Base-by-base conservation (phyloP, 2,113 vertebrate genomes). In the Pelvicachromis taeniatus region DNA sequence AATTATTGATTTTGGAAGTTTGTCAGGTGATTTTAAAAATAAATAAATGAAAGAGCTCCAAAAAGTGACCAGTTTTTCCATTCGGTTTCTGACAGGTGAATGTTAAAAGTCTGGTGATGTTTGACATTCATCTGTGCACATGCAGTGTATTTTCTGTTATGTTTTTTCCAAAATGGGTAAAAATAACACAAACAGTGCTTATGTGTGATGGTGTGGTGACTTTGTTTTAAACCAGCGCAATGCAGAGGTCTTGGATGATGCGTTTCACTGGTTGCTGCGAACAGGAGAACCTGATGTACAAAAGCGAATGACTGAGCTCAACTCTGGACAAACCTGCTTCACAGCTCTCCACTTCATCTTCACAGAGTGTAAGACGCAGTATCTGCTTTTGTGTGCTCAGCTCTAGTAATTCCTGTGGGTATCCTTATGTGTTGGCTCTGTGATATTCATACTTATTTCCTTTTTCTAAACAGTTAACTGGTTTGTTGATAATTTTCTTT, bases 361-460 rank as follows among this genome's bases (percentile, higher is more conserved):
- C 89, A 88, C 56, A 12, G 93, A 96, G 68, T 98, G 98, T 99
- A 95, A 97, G 97, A 96, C 21, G n/a, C 13, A 5, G 2, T n/a
- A n/a, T 10, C 12, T 16, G 3, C 9, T 50, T 21, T 38, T 16
- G 19, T 29, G 23, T 48, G 4, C 6, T 40, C 9, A 29, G 68
- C 6, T 77, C 6, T 65, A 7, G 11, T 77, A 6, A 29, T 21
- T 48, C 7, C 54, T 59, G 21, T 45, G 21, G 21, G 10, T 50
- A 5, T 50, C 23, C 19, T 73, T 29, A 48, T 29, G 42, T 48
- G 23, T 73, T 73, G 68, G 26, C 23, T 50, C 68, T 75, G 16
- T 75, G 23, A 50, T 75, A 73, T 17, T 29, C 9, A 48, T 14
- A 42, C 9, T 19, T 14, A 4, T 3, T 16, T 21, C 3, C 65